Conservation (phyloP, 2,797 vertebrate genomes). For the Nyctalus aviator region DNA sequence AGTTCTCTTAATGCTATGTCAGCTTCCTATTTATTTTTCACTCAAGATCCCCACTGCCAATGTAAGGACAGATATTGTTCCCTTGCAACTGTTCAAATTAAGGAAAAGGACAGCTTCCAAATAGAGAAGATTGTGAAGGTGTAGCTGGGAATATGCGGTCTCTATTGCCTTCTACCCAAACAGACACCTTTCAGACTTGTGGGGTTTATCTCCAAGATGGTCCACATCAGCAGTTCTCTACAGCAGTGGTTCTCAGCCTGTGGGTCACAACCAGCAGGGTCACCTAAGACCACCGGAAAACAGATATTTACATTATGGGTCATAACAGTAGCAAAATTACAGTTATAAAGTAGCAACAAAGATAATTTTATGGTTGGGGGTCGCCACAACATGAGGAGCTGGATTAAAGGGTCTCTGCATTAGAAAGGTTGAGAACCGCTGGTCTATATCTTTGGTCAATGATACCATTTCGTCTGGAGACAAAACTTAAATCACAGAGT, state of each 20-base stretch:
- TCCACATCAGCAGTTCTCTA: too few species aligned
- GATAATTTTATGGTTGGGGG: too few species aligned
- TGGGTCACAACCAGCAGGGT: too few species aligned
- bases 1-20: not conserved
- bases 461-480: not conserved
- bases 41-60: not conserved
- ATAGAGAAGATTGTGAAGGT: not conserved
- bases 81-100: not conserved
- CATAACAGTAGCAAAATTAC: too few species aligned
- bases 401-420: too few species aligned
- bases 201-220: not conserved
- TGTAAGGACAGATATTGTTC: not conserved
- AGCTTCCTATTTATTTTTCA: not conserved
- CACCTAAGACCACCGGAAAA: too few species aligned
- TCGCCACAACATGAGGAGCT: too few species aligned
- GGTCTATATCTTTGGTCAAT: not conserved
- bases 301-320: too few species aligned
- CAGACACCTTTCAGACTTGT: not conserved
- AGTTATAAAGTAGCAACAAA: too few species aligned
- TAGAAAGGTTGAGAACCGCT: too few species aligned
- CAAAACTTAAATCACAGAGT: not conserved
- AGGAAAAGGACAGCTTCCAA: not conserved
- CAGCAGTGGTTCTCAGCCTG: not conserved
- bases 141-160: accelerated
- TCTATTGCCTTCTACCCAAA: not conserved